Evolutionary conservation across 2,888 invertebrate genomes (phyloP).

Genomic region (Drosophila testacea): DNA sequence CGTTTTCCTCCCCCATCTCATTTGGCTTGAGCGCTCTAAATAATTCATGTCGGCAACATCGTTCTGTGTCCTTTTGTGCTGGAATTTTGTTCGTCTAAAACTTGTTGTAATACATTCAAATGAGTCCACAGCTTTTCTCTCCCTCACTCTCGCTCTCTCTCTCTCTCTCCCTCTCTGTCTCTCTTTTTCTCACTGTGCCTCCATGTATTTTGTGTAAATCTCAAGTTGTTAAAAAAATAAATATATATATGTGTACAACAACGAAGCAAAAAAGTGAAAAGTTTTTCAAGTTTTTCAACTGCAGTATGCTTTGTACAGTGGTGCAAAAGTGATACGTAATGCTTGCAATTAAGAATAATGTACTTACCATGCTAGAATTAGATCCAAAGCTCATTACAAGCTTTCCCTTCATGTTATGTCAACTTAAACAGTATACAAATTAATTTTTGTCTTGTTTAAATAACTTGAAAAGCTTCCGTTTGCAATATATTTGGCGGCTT

Average conservation of each 20-base stretch:
- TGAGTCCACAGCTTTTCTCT: constrained; percentile 43
- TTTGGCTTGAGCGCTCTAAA: constrained; percentile 68
- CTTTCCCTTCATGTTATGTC: too few relatives aligned
- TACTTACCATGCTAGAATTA: background rate
- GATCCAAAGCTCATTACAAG: too few relatives aligned
- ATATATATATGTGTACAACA: constrained; percentile 24
- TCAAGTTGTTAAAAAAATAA: constrained; percentile 56
- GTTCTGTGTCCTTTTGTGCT: constrained; percentile 63
- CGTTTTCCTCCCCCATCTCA: constrained; percentile 1
- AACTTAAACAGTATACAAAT: too few relatives aligned
- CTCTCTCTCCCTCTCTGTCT: background rate
- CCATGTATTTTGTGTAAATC: constrained; percentile 58
- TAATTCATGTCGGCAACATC: constrained; percentile 75
- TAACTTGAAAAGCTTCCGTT: too few relatives aligned
- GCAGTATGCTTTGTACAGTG: constrained; percentile 49
- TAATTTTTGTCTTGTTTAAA: too few relatives aligned
- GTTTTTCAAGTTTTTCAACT: constrained; percentile 43
- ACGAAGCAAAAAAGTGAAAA: constrained; percentile 26
- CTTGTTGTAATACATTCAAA: constrained; percentile 77
- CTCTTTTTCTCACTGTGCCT: constrained; percentile 6
- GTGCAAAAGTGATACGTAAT: background rate
- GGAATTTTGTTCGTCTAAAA: constrained; percentile 61
- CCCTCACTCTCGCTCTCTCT: background rate
- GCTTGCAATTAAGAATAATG: background rate
- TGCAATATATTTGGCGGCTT: background rate